Conservation (phyloP, 1,140 invertebrate species). For the Heliconius congener region DNA sequence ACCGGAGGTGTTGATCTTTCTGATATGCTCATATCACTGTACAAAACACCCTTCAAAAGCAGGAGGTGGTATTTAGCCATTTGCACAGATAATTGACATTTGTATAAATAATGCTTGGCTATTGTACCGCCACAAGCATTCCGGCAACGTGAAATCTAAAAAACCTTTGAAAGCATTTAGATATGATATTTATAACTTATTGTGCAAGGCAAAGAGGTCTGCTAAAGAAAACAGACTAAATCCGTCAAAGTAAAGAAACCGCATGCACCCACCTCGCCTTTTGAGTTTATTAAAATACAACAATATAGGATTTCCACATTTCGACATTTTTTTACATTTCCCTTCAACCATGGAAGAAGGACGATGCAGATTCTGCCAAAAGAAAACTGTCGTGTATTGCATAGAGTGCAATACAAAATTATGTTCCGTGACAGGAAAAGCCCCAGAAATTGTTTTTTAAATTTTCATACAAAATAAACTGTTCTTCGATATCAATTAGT, state of each 20-base stretch:
- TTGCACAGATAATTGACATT: no score
- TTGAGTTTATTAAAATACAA: conserved; percentile 33
- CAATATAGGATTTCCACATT: conserved; percentile 15
- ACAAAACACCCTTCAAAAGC: no score
- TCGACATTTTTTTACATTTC: conserved; percentile 19
- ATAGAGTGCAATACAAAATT: conserved; percentile 43
- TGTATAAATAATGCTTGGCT: conserved; percentile 30
- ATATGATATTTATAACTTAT: conserved; percentile 29
- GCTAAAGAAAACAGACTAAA: conserved; percentile 25
- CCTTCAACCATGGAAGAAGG: conserved; percentile 36
- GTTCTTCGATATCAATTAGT: conserved; percentile 22
- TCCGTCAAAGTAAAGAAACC: conserved; percentile 27
- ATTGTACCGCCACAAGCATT: conserved; percentile 26
- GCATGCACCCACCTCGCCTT: conserved; percentile 24
- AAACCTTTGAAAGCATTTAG: conserved; percentile 36
- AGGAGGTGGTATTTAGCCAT: no score
- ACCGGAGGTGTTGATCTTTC: background rate
- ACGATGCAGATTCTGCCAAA: conserved; percentile 40
- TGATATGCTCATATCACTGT: no score
- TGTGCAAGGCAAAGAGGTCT: conserved; percentile 30
- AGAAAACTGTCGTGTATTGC: conserved; percentile 41
- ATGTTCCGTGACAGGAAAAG: conserved; percentile 44
- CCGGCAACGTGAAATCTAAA: conserved; percentile 33
- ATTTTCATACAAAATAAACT: conserved; percentile 40
- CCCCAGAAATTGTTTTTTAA: conserved; percentile 37